Evolutionary conservation across 2,888 invertebrate species (phyloP).

Genomic region (Athalia cordata): DNA sequence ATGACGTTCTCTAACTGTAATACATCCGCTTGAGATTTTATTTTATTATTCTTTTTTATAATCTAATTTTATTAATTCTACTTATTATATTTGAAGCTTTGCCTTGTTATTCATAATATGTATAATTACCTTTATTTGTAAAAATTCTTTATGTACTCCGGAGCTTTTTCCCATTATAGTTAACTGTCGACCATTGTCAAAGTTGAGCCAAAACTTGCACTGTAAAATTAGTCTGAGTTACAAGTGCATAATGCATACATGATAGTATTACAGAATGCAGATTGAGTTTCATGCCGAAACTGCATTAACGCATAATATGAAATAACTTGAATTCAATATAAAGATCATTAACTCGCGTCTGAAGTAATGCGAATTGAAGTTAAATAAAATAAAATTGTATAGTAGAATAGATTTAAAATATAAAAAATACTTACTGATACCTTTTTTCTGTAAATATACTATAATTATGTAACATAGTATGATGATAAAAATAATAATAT

Average conservation of each 20-base stretch:
- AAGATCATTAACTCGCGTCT: not conserved
- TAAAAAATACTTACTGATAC: not conserved
- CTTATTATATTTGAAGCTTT: not conserved
- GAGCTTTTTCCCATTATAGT: too few species aligned
- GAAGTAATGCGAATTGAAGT: slow-evolving; percentile 2
- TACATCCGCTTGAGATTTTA: slow-evolving; percentile 1
- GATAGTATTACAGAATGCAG: too few species aligned
- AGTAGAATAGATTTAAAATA: slow-evolving; percentile 12
- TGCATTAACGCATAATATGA: not conserved
- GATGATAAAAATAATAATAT: slow-evolving; percentile 9
- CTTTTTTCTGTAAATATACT: slow-evolving; percentile 28
- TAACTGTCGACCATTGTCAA: not conserved
- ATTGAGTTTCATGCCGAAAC: too few species aligned
- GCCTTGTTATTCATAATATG: slow-evolving; percentile 4
- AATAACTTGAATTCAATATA: not conserved
- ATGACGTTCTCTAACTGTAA: slow-evolving; percentile 24
- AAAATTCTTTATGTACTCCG: not conserved
- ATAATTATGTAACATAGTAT: slow-evolving; percentile 14
- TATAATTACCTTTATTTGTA: slow-evolving; percentile 1
- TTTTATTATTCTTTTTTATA: slow-evolving; percentile 9
- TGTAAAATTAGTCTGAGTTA: too few species aligned
- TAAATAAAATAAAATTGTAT: not conserved
- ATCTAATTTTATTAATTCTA: slow-evolving; percentile 8
- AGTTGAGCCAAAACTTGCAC: not conserved
- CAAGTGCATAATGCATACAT: too few species aligned